These are phyloP conservation scores for Drosophila gaucha DNA, from an alignment of 2,888 invertebrate species.

Conservation along the genomic window DNA sequence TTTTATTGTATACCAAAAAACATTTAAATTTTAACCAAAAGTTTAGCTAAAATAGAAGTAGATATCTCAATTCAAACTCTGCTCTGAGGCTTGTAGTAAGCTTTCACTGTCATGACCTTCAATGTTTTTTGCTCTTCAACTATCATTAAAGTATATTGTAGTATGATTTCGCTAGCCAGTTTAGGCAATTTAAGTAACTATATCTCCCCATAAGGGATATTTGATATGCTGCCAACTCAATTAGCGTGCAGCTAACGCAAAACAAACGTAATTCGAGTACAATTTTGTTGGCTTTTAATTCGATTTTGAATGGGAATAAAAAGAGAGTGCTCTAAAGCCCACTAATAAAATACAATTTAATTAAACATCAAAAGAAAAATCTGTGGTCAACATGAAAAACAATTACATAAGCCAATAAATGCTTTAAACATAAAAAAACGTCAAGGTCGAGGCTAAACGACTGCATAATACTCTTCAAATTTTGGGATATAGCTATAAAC, in stretches of 20 bases:
- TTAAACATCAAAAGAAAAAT: slow-evolving; percentile 25
- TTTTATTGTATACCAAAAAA: too few species aligned
- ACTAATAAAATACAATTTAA: slow-evolving; percentile 44
- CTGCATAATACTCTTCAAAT: too few species aligned
- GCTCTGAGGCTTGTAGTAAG: too few species aligned
- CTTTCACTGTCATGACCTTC: slow-evolving; percentile 37
- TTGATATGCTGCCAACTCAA: slow-evolving; percentile 61
- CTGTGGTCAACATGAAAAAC: neutral
- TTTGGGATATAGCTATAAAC: too few species aligned
- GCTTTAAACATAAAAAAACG: too few species aligned
- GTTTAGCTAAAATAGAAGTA: too few species aligned
- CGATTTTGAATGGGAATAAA: slow-evolving; percentile 43
- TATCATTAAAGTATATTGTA: slow-evolving; percentile 31
- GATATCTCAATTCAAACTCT: too few species aligned
- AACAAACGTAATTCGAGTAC: slow-evolving; percentile 13
- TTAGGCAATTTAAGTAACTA: slow-evolving; percentile 31
- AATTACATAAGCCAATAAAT: neutral
- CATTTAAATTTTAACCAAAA: too few species aligned
- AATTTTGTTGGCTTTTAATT: slow-evolving; percentile 39
- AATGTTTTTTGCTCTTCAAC: slow-evolving; percentile 13
- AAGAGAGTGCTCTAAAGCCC: slow-evolving; percentile 35
- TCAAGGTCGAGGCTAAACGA: too few species aligned
- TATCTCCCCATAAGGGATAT: slow-evolving; percentile 47
- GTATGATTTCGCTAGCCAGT: slow-evolving; percentile 1
- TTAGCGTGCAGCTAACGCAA: slow-evolving; percentile 63